Evolutionary conservation across 2,797 vertebrate species (phyloP).

Genomic region (Pseudochaenichthys georgianus): DNA sequence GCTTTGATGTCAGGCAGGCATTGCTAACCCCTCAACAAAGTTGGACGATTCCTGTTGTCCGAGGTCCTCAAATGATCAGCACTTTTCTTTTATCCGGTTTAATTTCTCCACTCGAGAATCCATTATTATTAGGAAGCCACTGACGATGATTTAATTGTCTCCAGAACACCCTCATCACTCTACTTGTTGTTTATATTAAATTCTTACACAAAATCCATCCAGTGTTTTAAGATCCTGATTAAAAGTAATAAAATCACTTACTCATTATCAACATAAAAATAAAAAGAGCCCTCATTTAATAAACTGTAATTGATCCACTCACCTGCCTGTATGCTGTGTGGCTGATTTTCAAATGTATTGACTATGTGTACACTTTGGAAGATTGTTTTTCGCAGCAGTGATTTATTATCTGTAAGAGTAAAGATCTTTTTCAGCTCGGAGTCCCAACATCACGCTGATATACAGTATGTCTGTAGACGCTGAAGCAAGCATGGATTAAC

Average conservation of each 20-base stretch:
- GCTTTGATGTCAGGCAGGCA: background rate
- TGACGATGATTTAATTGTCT: background rate
- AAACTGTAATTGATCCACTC: background rate
- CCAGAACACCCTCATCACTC: background rate
- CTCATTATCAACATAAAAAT: background rate
- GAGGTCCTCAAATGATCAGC: background rate
- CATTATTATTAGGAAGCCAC: background rate
- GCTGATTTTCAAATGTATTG: background rate
- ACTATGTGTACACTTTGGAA: slow-evolving; percentile 19
- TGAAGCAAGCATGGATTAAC: slow-evolving; percentile 6
- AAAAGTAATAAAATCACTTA: background rate
- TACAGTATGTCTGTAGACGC: slow-evolving; percentile 12
- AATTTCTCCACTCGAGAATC: background rate
- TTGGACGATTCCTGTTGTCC: background rate
- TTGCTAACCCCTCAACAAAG: too few species aligned
- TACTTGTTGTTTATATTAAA: background rate
- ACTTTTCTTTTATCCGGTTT: background rate
- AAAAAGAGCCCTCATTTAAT: too few species aligned
- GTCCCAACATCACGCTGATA: slow-evolving; percentile 16
- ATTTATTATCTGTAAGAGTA: slow-evolving; percentile 8
- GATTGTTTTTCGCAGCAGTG: slow-evolving; percentile 1
- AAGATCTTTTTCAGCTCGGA: slow-evolving; percentile 11
- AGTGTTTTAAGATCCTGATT: background rate
- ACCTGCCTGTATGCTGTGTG: background rate
- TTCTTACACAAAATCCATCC: background rate